Evolutionary conservation across 1,140 invertebrate genomes (phyloP).

Genomic region (Rhagoletis zephyria): DNA sequence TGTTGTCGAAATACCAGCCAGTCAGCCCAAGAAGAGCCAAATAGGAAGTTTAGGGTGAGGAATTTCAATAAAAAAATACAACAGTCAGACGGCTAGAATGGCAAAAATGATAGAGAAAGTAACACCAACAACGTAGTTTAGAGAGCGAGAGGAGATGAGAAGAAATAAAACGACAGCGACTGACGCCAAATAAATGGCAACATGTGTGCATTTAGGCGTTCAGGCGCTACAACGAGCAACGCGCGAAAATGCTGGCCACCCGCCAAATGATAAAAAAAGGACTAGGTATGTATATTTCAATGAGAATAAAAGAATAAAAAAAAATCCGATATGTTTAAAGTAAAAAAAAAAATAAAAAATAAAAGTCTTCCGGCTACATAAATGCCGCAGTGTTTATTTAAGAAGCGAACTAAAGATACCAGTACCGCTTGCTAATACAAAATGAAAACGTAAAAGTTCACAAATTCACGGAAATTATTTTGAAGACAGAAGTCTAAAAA

Average conservation of each 20-base stretch:
- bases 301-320: too few species aligned
- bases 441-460: background rate
- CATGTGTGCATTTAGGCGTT: constrained; percentile 23
- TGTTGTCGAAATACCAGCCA: background rate
- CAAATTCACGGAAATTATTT: background rate
- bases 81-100: constrained; percentile 1
- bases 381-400: background rate
- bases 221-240: background rate
- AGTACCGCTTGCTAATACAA: background rate
- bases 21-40: background rate
- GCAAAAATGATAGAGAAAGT: background rate
- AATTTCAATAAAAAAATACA: background rate
- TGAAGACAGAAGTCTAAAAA: background rate
- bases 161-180: background rate
- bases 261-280: constrained; percentile 5
- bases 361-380: too few species aligned
- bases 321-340: too few species aligned
- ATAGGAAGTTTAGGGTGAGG: background rate
- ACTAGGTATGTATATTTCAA: too few species aligned
- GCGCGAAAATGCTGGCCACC: background rate
- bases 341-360: too few species aligned
- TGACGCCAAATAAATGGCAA: constrained; percentile 28
- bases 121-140: background rate
- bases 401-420: background rate
- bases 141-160: background rate